Conservation (phyloP, 2,888 invertebrate genomes). For the Clistopyga incitator region DNA sequence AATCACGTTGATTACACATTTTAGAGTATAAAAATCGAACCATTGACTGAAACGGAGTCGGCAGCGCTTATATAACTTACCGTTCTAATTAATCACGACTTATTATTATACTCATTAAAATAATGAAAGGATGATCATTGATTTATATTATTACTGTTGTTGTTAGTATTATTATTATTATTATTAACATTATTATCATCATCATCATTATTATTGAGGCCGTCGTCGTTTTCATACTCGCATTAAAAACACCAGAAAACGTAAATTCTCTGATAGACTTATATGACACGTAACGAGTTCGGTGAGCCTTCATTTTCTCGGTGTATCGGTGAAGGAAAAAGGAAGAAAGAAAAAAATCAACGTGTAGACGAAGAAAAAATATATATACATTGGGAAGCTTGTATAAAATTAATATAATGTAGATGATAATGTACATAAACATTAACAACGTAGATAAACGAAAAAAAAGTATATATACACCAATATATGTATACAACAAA, state of each 20-base stretch:
- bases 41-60: slow-evolving; percentile 69
- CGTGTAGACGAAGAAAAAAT: slow-evolving; percentile 65
- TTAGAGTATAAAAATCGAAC: slow-evolving; percentile 65
- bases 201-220: slow-evolving; percentile 47
- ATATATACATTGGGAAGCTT: slow-evolving; percentile 68
- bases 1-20: slow-evolving; percentile 46
- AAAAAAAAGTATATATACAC: slow-evolving; percentile 55
- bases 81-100: slow-evolving; percentile 73
- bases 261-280: slow-evolving; percentile 14
- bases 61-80: slow-evolving; percentile 70
- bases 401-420: slow-evolving; percentile 77
- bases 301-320: slow-evolving; percentile 40
- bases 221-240: slow-evolving; percentile 61
- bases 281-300: slow-evolving; percentile 48
- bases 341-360: slow-evolving; percentile 42
- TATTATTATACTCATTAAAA: slow-evolving; percentile 68
- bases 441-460: slow-evolving; percentile 73
- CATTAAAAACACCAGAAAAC: slow-evolving; percentile 32
- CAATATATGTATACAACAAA: slow-evolving; percentile 53
- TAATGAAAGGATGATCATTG: slow-evolving; percentile 61
- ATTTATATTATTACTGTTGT: slow-evolving; percentile 64
- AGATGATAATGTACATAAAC: slow-evolving; percentile 77
- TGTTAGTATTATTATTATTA: slow-evolving; percentile 67
- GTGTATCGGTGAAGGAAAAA: slow-evolving; percentile 50
- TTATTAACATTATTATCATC: slow-evolving; percentile 67